phyloP scores from a whole-genome alignment of 1,140 invertebrate species.

The Drosophila sp. region DNA sequence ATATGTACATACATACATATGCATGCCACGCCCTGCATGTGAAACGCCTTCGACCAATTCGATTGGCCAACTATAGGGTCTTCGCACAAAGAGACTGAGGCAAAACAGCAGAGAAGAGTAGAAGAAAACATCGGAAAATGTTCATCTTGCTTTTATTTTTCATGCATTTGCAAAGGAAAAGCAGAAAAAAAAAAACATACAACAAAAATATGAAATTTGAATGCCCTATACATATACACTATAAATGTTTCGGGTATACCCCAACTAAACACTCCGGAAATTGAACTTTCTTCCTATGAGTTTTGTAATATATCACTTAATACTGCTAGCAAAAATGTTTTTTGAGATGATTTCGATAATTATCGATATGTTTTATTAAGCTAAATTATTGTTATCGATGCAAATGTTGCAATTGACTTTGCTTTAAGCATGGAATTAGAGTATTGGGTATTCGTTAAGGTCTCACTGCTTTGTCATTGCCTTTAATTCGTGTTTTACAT shows the following conservation, averaged over 20 bases:
- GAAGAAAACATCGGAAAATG: constrained; percentile 24
- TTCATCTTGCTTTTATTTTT: constrained; percentile 12
- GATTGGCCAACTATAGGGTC: constrained; percentile 49
- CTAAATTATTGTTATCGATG: too few relatives aligned
- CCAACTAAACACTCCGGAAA: too few relatives aligned
- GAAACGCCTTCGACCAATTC: constrained; percentile 49
- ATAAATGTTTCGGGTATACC: not conserved
- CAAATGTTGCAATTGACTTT: too few relatives aligned
- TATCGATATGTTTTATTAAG: too few relatives aligned
- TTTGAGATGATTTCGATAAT: too few relatives aligned
- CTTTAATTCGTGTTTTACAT: constrained; percentile 20
- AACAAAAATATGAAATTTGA: constrained; percentile 30
- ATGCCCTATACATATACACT: constrained; percentile 34
- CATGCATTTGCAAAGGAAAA: constrained; percentile 15
- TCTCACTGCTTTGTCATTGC: not conserved
- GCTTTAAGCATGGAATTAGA: not conserved
- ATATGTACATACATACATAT: not conserved
- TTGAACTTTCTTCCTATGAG: too few relatives aligned
- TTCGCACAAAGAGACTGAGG: constrained; percentile 3
- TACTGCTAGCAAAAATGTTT: too few relatives aligned
- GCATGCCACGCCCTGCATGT: constrained; percentile 61
- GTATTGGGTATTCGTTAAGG: not conserved
- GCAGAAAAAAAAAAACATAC: constrained; percentile 13
- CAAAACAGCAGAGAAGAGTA: constrained; percentile 11
- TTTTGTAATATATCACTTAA: too few relatives aligned